Base-by-base conservation (phyloP, 2,888 invertebrate species). In the Leptinotarsa juncta region DNA sequence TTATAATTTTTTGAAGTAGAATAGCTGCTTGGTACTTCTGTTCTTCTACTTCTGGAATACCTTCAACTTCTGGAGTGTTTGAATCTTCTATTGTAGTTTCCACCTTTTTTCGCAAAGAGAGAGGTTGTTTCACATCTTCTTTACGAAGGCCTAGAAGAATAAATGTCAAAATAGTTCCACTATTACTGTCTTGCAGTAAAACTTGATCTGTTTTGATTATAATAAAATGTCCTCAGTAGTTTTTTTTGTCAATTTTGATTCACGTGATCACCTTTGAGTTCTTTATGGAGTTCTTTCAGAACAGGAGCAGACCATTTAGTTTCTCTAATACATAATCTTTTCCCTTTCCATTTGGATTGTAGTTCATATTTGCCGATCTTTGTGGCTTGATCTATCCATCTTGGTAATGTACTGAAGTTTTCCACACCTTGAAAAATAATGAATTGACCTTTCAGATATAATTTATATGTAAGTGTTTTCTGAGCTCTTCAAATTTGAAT, bases 221-320 rank as follows among this genome's bases (percentile, higher is more conserved):
- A 42, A 42, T 42, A 42, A 42, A 3, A 42, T 42, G 42, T 42
- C 42, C 12, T 12, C 0, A 42, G 10, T 10, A 10, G 10, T 0
- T 42, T 42, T 42, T 32, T 42, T 42, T 42, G 12, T 4, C 51
- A 51, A n/a, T n/a, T n/a, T 51, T 51, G 16, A n/a, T 51, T 51
- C n/a, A 51, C 2, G 2, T 70, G 15, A 26, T 16, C 77, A 91
- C 91, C 90, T 84, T 90, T 91, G 7, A 93, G 85, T 80, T 92
- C 92, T 60, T 90, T 88, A 76, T 93, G 91, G 3, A 93, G 86
- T 62, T 89, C 88, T 83, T 90, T 89, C 67, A 93, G 80, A 79
- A 92, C 91, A 79, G 90, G 89, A 42, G 91, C 90, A 51, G 91
- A 92, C 93, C 93, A 93, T 85, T 91, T 91, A 1, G 92, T 92